Evolutionary conservation across 2,888 invertebrate species (phyloP), one percentile per base, ranked within the genome.

Genomic region (Epistrophella euchroma): DNA sequence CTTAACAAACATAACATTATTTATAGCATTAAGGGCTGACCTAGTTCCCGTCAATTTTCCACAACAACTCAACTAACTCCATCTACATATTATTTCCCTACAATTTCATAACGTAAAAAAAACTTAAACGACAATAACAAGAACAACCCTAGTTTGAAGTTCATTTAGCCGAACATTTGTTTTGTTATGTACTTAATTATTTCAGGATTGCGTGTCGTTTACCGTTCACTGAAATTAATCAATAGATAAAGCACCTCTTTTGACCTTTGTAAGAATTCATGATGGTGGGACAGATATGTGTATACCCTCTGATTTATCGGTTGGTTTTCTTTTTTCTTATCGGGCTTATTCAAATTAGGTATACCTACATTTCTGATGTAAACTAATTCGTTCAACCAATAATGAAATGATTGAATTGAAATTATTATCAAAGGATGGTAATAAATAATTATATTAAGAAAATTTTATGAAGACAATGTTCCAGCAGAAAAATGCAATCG

Each of bases 281-380:
- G 47, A 43, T 62, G 70, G 68, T 37, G 47, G 40, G 1, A 32
- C 17, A 10, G 40, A 37, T 0, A 22, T n/a, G n/a, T n/a, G n/a
- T n/a, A n/a, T 37, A 60, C 50, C 45, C 45, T 9, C 4, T 9
- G n/a, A 56, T 62, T 15, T 45, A 70, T 55, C 50, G 43, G 13
- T 50, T 4, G 35, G 5, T n/a, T 68, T 74, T 66, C 58, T 71
- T 52, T n/a, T 68, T 74, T 66, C 58, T 71, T 52, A 80, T 80
- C 60, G 35, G 58, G 32, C 40, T 37, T 80, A 85, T 85, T 80
- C 75, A 80, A 85, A 85, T 80, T 52, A n/a, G n/a, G n/a, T n/a
- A n/a, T n/a, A n/a, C n/a, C n/a, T n/a, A 68, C 22, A 28, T 58
- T 56, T 40, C 15, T 19, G n/a, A n/a, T n/a, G 25, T 64, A 62